A percentile compares a stretch with the other conserved stretches of the same genome.
These are phyloP conservation scores for Podarcis raffonei DNA, from an alignment of 2,113 vertebrate genomes.

Conservation along the genomic window DNA sequence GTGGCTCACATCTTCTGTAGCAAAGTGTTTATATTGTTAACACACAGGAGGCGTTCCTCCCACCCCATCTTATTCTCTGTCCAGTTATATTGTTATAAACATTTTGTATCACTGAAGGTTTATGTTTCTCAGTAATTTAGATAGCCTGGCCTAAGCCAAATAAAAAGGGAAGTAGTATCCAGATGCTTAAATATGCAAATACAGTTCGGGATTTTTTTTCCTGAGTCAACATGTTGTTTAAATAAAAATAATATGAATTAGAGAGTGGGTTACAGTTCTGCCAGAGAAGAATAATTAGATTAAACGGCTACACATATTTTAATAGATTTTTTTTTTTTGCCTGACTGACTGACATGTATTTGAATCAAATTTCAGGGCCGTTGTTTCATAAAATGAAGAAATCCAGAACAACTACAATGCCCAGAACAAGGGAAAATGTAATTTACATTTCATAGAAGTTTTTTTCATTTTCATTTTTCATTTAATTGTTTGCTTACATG, in stretches of 20 bases:
- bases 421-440: background rate
- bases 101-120: background rate
- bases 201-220: background rate
- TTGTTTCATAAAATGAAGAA: constrained; percentile 21
- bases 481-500: background rate
- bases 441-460: background rate
- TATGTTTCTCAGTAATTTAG: background rate
- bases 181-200: background rate
- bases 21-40: no score
- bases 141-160: background rate
- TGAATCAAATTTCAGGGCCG: constrained; percentile 16
- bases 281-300: constrained; percentile 3
- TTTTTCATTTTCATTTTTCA: background rate
- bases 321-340: constrained; percentile 16
- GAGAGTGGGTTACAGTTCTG: background rate
- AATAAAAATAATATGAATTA: constrained; percentile 4
- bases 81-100: background rate
- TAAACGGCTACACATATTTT: constrained; percentile 6
- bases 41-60: no score
- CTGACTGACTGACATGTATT: constrained; percentile 5
- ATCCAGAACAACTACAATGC: background rate
- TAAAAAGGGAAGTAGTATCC: background rate
- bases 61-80: no score
- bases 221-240: constrained; percentile 13
- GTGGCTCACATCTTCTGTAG: no score